A percentile compares a stretch with the other conserved stretches of the same genome.
phyloP scores from a whole-genome alignment of 1,140 invertebrate species.

The Temnothorax curvispinosus region DNA sequence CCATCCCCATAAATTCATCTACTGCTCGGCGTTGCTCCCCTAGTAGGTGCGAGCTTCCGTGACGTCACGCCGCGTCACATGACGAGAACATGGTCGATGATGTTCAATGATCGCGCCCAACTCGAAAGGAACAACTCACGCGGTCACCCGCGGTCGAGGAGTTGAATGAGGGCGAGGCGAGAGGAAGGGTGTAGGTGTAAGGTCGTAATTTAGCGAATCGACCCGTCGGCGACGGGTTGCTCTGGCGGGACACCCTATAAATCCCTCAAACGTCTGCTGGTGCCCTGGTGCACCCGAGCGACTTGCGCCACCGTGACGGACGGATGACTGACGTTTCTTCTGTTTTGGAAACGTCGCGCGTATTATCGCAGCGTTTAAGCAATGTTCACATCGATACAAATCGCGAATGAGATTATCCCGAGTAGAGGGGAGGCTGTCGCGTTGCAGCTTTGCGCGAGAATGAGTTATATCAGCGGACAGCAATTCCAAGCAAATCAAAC shows the following conservation, averaged over 20 bases:
- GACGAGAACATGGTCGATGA: slow-evolving; percentile 50
- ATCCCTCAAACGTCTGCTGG: slow-evolving; percentile 85
- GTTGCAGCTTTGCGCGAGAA: neutral
- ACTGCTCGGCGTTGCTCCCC: slow-evolving; percentile 80
- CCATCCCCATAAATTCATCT: slow-evolving; percentile 76
- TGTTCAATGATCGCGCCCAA: slow-evolving; percentile 16
- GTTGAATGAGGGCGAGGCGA: neutral
- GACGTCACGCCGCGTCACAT: slow-evolving; percentile 79
- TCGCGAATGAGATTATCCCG: neutral
- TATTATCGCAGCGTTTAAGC: neutral
- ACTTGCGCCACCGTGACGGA: slow-evolving; percentile 85
- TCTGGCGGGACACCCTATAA: slow-evolving; percentile 79
- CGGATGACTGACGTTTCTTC: slow-evolving; percentile 82
- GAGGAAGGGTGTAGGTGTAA: neutral
- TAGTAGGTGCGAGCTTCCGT: slow-evolving; percentile 81
- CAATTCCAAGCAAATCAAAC: neutral
- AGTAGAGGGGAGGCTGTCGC: too few species aligned
- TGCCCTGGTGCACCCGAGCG: slow-evolving; percentile 83
- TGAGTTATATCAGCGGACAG: neutral
- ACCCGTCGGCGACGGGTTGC: slow-evolving; percentile 53
- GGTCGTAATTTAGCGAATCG: slow-evolving; percentile 44
- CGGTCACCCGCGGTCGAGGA: neutral
- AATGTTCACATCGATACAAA: neutral
- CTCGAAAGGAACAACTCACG: neutral
- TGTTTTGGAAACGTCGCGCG: neutral